Conservation (phyloP, 2,113 vertebrate species). For the Desmodus rotundus region DNA sequence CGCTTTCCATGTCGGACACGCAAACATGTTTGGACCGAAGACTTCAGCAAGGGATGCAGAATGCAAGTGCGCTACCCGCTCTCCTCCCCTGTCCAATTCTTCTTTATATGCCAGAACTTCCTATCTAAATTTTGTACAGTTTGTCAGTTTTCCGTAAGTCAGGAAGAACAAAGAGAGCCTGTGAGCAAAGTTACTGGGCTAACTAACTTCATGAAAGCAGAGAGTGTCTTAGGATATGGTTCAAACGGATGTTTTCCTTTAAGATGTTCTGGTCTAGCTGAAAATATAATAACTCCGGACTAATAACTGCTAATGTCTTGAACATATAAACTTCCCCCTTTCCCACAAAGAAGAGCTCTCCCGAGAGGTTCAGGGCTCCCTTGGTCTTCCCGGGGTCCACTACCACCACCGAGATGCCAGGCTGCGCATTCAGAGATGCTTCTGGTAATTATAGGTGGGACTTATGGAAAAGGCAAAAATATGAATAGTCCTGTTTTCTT, state of each 20-base stretch:
- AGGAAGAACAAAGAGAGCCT: neutral
- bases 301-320: neutral
- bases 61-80: accelerated
- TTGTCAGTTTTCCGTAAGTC: neutral
- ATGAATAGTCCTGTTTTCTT: neutral
- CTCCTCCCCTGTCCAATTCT: too few relatives aligned
- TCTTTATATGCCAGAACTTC: neutral
- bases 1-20: neutral
- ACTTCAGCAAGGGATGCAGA: neutral
- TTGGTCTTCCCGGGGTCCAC: accelerated
- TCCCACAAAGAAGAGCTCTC: neutral
- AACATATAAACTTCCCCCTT: neutral
- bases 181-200: neutral
- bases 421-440: neutral
- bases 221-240: neutral
- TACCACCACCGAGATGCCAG: neutral
- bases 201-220: neutral
- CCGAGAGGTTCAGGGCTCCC: too few relatives aligned
- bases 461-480: neutral
- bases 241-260: neutral
- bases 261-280: neutral
- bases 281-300: neutral
- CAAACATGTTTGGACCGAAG: neutral
- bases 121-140: neutral
- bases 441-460: too few relatives aligned